phyloP scores from a whole-genome alignment of 2,797 vertebrate genomes.

The Podargus strigoides region DNA sequence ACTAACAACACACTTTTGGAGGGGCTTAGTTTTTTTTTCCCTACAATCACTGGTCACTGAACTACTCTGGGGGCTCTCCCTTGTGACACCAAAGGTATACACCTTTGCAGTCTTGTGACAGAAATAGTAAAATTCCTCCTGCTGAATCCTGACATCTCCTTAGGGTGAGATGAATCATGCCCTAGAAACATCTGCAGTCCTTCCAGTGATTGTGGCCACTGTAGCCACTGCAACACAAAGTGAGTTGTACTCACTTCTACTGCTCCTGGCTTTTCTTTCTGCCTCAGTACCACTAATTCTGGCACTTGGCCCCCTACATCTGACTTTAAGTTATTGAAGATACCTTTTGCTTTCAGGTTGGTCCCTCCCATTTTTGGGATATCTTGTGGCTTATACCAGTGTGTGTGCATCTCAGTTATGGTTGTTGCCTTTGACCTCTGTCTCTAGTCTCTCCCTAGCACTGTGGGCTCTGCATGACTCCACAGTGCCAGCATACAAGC shows the following conservation, averaged over 20 bases:
- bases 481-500: accelerated
- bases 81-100: not conserved
- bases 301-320: accelerated
- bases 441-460: not conserved
- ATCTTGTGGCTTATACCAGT: not conserved
- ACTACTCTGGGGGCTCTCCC: not conserved
- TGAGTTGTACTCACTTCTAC: not conserved
- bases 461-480: not conserved
- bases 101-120: not conserved
- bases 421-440: not conserved
- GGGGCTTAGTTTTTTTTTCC: not conserved
- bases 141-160: not conserved
- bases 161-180: not conserved
- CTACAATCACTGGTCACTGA: not conserved
- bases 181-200: not conserved
- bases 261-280: not conserved
- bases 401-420: not conserved
- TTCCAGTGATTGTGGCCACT: too few relatives aligned
- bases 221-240: not conserved
- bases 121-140: not conserved
- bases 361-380: not conserved
- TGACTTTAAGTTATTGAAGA: not conserved
- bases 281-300: not conserved
- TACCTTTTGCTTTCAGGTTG: not conserved
- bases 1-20: not conserved